Conservation (phyloP, 2,113 vertebrate species). For the Lates calcarifer region DNA sequence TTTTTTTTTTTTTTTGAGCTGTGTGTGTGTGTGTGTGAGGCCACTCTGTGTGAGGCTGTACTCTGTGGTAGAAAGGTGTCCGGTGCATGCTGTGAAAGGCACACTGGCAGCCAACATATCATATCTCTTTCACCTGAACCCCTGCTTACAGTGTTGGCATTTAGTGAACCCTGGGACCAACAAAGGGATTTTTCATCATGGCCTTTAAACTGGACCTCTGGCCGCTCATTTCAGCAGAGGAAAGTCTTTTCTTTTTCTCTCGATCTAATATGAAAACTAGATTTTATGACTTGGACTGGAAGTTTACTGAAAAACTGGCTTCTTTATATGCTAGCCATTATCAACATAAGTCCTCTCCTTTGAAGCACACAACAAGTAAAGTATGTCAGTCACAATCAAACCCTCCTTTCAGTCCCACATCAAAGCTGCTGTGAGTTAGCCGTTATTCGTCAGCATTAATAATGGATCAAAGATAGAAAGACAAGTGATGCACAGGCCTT, state of each 20-base stretch:
- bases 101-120: conserved; percentile 59
- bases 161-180: conserved; percentile 61
- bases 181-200: conserved; percentile 53
- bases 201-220: conserved; percentile 48
- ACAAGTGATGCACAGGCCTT: conserved; percentile 53
- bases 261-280: conserved; percentile 10
- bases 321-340: conserved; percentile 41
- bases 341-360: conserved; percentile 45
- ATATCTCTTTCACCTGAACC: conserved; percentile 66
- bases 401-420: conserved; percentile 57
- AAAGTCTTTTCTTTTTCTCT: conserved; percentile 23
- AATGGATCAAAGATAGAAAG: conserved; percentile 73
- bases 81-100: conserved; percentile 61
- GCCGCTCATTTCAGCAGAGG: conserved; percentile 7
- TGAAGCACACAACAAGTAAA: conserved; percentile 55
- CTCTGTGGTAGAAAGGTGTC: conserved; percentile 60
- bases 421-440: conserved; percentile 66
- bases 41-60: conserved; percentile 55
- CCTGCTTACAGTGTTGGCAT: conserved; percentile 73
- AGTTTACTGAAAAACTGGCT: conserved; percentile 33
- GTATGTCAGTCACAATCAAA: conserved; percentile 61
- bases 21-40: not conserved
- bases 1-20: too few relatives aligned
- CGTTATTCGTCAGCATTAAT: conserved; percentile 63
- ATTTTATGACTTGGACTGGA: not conserved